Evolutionary conservation across 2,113 vertebrate species (phyloP).

Genomic region (Anoplopoma fimbria): DNA sequence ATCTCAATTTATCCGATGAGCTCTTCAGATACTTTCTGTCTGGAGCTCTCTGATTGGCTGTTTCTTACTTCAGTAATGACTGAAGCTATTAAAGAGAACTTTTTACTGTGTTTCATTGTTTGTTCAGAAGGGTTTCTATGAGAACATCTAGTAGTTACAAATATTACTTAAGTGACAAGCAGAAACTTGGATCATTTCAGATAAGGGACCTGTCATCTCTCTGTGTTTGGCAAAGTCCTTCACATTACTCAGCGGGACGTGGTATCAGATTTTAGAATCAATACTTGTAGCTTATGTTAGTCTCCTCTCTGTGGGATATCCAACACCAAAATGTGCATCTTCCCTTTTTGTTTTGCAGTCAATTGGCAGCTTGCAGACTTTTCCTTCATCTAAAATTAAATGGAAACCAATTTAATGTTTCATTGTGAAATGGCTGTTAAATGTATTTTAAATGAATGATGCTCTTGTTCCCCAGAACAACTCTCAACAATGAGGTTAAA

Average conservation of each 20-base stretch:
- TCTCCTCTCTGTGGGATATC: constrained; percentile 12
- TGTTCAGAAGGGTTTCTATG: neutral
- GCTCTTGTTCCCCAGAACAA: too few relatives aligned
- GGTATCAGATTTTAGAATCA: constrained; percentile 31
- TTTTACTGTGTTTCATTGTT: neutral
- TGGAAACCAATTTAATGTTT: neutral
- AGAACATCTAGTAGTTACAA: neutral
- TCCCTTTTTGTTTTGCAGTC: constrained; percentile 16
- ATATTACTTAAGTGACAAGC: neutral
- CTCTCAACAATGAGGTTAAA: neutral
- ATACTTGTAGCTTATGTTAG: constrained; percentile 27
- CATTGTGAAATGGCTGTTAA: neutral
- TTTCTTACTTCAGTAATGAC: neutral
- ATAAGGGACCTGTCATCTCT: neutral
- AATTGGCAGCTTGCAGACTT: neutral
- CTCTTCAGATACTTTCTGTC: neutral
- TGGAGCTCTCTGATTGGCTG: neutral
- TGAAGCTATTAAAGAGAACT: neutral
- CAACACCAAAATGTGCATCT: constrained; percentile 19
- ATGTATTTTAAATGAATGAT: neutral
- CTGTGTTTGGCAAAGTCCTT: neutral
- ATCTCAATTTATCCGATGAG: neutral
- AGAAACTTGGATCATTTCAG: neutral
- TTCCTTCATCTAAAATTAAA: neutral
- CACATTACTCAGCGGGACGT: constrained; percentile 7